phyloP scores from a whole-genome alignment of 2,797 vertebrate genomes.

The Pagetopsis macropterus region DNA sequence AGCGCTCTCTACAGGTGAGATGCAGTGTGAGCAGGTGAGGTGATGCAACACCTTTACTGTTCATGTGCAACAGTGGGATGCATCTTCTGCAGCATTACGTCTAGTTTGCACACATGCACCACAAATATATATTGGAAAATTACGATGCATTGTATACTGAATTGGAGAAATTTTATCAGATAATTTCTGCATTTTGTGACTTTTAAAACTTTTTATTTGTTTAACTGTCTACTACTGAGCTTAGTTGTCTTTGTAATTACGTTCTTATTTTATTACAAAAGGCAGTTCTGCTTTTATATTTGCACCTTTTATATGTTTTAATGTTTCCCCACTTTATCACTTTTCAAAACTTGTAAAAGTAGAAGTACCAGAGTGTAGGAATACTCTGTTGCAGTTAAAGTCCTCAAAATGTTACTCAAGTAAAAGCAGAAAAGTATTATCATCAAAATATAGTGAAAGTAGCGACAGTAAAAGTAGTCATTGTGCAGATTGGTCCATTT shows the following conservation, averaged over 20 bases:
- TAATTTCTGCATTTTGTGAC: not conserved
- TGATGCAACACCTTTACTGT: not conserved
- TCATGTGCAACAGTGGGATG: no score
- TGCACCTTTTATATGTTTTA: not conserved
- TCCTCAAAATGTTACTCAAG: no score
- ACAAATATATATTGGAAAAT: not conserved
- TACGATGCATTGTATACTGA: not conserved
- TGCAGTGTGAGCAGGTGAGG: not conserved
- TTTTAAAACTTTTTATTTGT: not conserved
- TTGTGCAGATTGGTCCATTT: no score
- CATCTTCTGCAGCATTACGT: not conserved
- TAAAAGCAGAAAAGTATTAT: no score
- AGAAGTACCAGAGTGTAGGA: no score
- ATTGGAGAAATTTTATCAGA: not conserved
- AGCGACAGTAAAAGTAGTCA: no score
- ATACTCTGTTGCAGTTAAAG: no score
- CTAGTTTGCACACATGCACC: not conserved
- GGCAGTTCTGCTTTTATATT: not conserved
- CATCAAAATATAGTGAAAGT: no score
- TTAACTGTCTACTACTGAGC: not conserved
- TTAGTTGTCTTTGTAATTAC: not conserved
- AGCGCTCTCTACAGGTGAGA: conserved; percentile 27
- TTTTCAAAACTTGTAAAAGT: not conserved
- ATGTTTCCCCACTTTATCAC: not conserved
- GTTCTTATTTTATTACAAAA: not conserved